Percentiles rank a stretch among this genome's conserved stretches.
These are phyloP conservation scores for Villa cingulata DNA, from an alignment of 2,888 invertebrate species.

Conservation along the genomic window DNA sequence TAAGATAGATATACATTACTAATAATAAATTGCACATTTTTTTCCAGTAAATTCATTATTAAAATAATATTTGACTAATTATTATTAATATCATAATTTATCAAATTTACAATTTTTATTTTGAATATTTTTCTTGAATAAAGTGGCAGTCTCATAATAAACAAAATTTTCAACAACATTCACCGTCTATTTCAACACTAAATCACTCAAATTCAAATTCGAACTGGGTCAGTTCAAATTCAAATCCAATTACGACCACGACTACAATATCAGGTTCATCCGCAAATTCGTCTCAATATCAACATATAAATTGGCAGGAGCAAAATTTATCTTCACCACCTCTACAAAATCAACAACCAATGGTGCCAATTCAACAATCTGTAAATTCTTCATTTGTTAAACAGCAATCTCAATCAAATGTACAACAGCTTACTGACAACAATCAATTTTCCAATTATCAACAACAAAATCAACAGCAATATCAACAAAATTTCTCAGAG, in stretches of 20 bases:
- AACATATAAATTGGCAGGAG: background rate
- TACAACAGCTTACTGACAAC: too few species aligned
- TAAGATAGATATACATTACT: too few species aligned
- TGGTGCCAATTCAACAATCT: background rate
- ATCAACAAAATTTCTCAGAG: conserved; percentile 1
- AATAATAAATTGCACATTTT: too few species aligned
- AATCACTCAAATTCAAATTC: background rate
- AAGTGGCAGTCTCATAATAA: background rate
- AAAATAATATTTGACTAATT: too few species aligned
- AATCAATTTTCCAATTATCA: background rate
- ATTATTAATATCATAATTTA: too few species aligned
- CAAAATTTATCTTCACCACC: background rate
- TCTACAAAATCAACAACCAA: background rate
- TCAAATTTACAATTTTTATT: too few species aligned
- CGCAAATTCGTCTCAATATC: background rate
- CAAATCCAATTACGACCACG: background rate
- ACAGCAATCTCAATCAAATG: too few species aligned
- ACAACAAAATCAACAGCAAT: conserved; percentile 11
- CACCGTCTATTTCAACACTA: background rate
- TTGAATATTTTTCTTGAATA: too few species aligned
- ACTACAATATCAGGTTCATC: background rate
- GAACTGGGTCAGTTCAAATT: background rate
- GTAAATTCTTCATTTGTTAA: too few species aligned
- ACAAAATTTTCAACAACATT: conserved; percentile 2
- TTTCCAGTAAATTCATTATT: too few species aligned